Base-by-base conservation (phyloP, 1,140 invertebrate genomes). In the Dendroctonus ponderosae region DNA sequence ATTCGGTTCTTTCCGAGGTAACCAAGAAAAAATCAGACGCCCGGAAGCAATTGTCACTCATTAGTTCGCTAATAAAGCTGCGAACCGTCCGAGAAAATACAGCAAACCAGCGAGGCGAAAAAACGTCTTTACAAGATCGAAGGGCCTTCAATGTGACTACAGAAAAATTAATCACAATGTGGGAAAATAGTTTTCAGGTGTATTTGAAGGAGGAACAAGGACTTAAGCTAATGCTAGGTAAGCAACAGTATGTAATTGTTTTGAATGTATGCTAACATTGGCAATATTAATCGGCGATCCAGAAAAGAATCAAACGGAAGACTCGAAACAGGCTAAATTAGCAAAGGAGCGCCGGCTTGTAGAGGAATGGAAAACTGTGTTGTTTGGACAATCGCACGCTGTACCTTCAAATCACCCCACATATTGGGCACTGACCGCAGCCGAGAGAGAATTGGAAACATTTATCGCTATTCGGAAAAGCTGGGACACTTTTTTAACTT, bases 1-100 rank as follows among this genome's bases (percentile, higher is more conserved):
- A 91, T 75, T 79, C 82, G 65, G 81, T 90, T 9, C 75, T 91
- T 1, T 82, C 83, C 48, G 88, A 90, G 71, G 87, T 91, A 0
- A 78, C 83, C 37, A 82, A 82, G 51, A 90, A 90, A 74, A 85
- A 88, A 73, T 82, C 77, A 42, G 89, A 91, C 74, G 86, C 85
- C 0, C 85, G 83, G 59, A 87, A 86, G 71, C 85, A 83, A 70
- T 74, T 89, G 2, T 77, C 80, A 0, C 76, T 90, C 26, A 74
- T 91, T 12, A 82, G 85, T 40, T 82, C 85, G 8, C 73, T 92
- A 12, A 67, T 82, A 38, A 87, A 86, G 73, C 77, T 91, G 7
- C 78, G 89, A 51, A 80, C 78, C 59, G 81, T 86, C 6, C 82
- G 88, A 68, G 79, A 83, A 49, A 83, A 85, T 39, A 84, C 85